Evolutionary conservation across 2,113 vertebrate genomes (phyloP).

Genomic region (Nanger granti): DNA sequence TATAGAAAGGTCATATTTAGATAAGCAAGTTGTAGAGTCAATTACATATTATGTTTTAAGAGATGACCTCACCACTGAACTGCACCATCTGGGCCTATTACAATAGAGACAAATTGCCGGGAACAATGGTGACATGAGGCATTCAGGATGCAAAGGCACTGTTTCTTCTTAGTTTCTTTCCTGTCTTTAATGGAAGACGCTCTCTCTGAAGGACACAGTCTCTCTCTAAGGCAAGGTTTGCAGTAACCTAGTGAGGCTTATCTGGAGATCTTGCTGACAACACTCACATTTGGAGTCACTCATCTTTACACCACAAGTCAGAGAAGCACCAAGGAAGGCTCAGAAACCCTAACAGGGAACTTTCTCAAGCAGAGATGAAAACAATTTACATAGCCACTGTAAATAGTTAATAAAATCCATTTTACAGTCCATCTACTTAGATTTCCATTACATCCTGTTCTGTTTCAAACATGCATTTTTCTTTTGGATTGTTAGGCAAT

Average conservation of each 20-base stretch:
- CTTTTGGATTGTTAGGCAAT: constrained; percentile 41
- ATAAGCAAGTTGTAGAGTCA: neutral
- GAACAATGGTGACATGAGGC: neutral
- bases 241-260: neutral
- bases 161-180: neutral
- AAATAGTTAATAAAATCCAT: constrained; percentile 65
- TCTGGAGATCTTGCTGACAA: neutral
- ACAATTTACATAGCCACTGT: constrained; percentile 44
- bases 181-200: neutral
- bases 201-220: neutral
- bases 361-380: constrained; percentile 32
- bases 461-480: constrained; percentile 58
- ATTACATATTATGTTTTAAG: neutral
- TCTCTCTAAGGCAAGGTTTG: neutral
- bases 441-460: constrained; percentile 64
- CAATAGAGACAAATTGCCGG: neutral
- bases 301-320: neutral
- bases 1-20: neutral
- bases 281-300: neutral
- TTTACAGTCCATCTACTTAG: constrained; percentile 60
- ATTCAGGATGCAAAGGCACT: neutral
- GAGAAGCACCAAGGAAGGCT: neutral
- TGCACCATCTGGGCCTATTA: neutral
- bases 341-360: neutral
- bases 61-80: neutral